A percentile compares a stretch with the other conserved stretches of the same genome.
Conservation (phyloP, 2,888 invertebrate genomes). For the Drosophila anceps region DNA sequence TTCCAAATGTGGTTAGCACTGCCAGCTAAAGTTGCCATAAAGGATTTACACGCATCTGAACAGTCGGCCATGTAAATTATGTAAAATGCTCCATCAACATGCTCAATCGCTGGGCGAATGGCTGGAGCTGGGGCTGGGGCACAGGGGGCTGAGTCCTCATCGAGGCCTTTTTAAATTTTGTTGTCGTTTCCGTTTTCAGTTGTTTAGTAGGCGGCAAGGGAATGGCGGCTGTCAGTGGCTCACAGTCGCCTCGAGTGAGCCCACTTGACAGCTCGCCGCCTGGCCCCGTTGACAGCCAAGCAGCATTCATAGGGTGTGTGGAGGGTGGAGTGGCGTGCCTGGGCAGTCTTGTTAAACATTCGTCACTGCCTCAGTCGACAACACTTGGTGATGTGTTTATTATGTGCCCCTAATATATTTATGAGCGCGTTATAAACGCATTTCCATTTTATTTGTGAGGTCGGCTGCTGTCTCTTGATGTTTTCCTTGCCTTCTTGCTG, state of each 20-base stretch:
- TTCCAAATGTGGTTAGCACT: constrained; percentile 25
- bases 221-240: constrained; percentile 57
- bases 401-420: constrained; percentile 79
- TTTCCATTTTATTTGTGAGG: constrained; percentile 76
- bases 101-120: constrained; percentile 7
- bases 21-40: constrained; percentile 68
- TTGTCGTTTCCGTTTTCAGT: constrained; percentile 64
- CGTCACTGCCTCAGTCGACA: constrained; percentile 67
- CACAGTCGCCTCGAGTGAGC: constrained; percentile 64
- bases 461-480: constrained; percentile 28
- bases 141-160: constrained; percentile 30
- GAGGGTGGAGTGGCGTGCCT: constrained; percentile 3
- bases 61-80: constrained; percentile 70
- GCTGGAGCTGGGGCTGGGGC: too few species aligned
- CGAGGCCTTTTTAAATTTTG: constrained; percentile 69
- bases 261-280: constrained; percentile 68
- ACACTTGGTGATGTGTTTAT: constrained; percentile 77
- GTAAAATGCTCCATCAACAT: constrained; percentile 66
- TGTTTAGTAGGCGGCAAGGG: constrained; percentile 19
- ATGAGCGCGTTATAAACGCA: constrained; percentile 81
- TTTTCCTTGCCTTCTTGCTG: constrained; percentile 2
- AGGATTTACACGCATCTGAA: constrained; percentile 77
- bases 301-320: not conserved
- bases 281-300: constrained; percentile 43
- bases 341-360: constrained; percentile 60